Evolutionary conservation across 2,113 vertebrate species (phyloP).

Genomic region (Phylloscopus trochilus): DNA sequence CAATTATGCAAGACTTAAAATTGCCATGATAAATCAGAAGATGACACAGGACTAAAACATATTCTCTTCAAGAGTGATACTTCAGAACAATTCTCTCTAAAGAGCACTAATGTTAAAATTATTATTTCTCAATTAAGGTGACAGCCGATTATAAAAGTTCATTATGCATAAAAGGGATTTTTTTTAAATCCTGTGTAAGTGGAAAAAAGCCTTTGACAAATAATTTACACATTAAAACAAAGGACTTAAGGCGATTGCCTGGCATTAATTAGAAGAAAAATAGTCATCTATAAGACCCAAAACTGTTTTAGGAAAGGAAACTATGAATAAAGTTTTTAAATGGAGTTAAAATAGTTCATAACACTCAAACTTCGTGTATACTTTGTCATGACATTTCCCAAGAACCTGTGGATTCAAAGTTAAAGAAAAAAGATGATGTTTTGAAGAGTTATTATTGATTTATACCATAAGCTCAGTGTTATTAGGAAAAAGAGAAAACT

Average conservation of each 20-base stretch:
- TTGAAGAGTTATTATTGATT: not conserved
- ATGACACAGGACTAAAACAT: not conserved
- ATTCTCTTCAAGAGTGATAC: not conserved
- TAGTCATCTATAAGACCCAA: not conserved
- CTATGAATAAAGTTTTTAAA: not conserved
- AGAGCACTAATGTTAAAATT: not conserved
- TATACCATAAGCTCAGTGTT: not conserved
- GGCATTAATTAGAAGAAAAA: not conserved
- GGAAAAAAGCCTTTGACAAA: not conserved
- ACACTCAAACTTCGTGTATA: not conserved
- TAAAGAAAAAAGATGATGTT: not conserved
- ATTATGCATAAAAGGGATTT: not conserved
- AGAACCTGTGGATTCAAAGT: not conserved
- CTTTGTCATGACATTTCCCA: not conserved
- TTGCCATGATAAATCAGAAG: not conserved
- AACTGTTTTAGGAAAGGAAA: not conserved
- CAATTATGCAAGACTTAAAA: not conserved
- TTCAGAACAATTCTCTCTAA: not conserved
- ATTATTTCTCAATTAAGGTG: not conserved
- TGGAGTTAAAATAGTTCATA: not conserved
- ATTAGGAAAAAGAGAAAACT: not conserved
- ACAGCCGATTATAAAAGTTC: not conserved
- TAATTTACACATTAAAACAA: constrained; percentile 9
- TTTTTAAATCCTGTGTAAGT: not conserved
- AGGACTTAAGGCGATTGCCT: not conserved